A percentile compares a stretch with the other conserved stretches of the same genome.
Conservation (phyloP, 2,888 invertebrate genomes). For the Nysson spinosus region DNA sequence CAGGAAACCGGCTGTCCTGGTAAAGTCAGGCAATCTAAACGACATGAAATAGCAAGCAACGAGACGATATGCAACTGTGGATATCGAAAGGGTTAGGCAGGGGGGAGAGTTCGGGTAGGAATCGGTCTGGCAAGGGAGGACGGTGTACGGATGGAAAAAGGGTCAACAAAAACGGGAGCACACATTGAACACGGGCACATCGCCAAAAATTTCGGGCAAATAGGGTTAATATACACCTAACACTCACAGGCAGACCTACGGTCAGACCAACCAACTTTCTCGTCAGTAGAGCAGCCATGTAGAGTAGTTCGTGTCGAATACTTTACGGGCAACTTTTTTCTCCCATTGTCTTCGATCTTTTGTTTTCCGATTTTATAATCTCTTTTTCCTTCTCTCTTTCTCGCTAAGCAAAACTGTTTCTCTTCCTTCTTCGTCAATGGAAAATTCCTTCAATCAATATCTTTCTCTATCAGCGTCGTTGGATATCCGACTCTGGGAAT, state of each 20-base stretch:
- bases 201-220: conserved; percentile 68
- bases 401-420: not conserved
- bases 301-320: conserved; percentile 59
- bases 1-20: conserved; percentile 3
- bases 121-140: not conserved
- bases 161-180: conserved; percentile 48
- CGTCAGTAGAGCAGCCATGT: conserved; percentile 52
- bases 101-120: not conserved
- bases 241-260: conserved; percentile 75
- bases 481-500: not conserved
- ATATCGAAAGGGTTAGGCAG: conserved; percentile 1
- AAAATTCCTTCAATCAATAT: no score
- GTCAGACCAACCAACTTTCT: conserved; percentile 69
- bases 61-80: conserved; percentile 26
- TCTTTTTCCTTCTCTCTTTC: not conserved
- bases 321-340: conserved; percentile 4
- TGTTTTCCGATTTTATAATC: not conserved
- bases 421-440: not conserved
- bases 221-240: conserved; percentile 70
- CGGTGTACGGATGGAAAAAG: conserved; percentile 7
- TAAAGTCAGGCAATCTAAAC: conserved; percentile 62
- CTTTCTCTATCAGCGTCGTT: not conserved
- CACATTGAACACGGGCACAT: conserved; percentile 69
- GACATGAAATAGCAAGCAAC: conserved; percentile 62
- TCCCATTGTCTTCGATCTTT: conserved; percentile 10